These are phyloP conservation scores for Agonopterix arenella DNA, from an alignment of 2,888 invertebrate species.

Conservation along the genomic window DNA sequence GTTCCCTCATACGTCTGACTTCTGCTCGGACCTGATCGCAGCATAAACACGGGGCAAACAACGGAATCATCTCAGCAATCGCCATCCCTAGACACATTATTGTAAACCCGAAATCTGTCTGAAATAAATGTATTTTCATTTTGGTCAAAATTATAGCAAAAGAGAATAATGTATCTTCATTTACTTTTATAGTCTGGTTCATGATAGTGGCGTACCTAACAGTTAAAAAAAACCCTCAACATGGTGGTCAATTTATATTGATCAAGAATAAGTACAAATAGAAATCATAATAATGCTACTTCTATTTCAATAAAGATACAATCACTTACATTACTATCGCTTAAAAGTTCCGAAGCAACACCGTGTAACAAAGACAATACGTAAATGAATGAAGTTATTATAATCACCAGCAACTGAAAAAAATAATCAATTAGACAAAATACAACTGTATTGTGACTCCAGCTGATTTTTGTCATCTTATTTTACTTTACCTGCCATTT, in stretches of 20 bases:
- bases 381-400: slow-evolving; percentile 34
- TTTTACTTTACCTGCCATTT: slow-evolving; percentile 48
- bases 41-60: slow-evolving; percentile 42
- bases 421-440: background rate
- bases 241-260: background rate
- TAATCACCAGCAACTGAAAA: slow-evolving; percentile 43
- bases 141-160: slow-evolving; percentile 9
- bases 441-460: background rate
- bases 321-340: slow-evolving; percentile 33
- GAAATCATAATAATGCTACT: background rate
- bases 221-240: background rate
- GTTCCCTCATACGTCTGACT: slow-evolving; percentile 34
- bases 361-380: slow-evolving; percentile 32
- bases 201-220: background rate
- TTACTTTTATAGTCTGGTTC: slow-evolving; percentile 1
- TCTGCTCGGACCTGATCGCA: slow-evolving; percentile 39
- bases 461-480: background rate
- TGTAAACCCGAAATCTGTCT: background rate
- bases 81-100: slow-evolving; percentile 19
- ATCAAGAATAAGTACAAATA: background rate
- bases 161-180: slow-evolving; percentile 24
- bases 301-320: background rate
- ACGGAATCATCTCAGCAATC: slow-evolving; percentile 27
- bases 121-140: background rate
- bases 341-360: slow-evolving; percentile 25